Percentiles rank a stretch among this genome's conserved stretches.
Conservation (phyloP, 2,888 invertebrate genomes). For the Poecilus cupreus region DNA sequence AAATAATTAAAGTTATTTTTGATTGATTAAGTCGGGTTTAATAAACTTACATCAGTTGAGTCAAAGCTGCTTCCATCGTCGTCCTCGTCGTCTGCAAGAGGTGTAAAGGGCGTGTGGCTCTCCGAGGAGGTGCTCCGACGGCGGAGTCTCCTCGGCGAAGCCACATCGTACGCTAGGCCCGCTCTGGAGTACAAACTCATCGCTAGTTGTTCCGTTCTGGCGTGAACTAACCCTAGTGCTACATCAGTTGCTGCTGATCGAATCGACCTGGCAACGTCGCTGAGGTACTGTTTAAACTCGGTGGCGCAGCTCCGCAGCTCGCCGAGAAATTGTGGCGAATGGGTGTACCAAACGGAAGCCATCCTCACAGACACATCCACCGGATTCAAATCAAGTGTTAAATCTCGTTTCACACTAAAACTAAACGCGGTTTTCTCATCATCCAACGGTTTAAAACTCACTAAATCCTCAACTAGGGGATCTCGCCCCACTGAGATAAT, state of each 20-base stretch:
- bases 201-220: conserved; percentile 77
- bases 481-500: conserved; percentile 90
- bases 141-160: conserved; percentile 74
- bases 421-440: conserved; percentile 73
- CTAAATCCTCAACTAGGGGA: conserved; percentile 75
- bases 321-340: conserved; percentile 89
- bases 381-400: conserved; percentile 58
- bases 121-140: conserved; percentile 70
- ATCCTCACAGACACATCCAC: conserved; percentile 73
- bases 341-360: conserved; percentile 95
- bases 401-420: conserved; percentile 73
- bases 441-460: not conserved
- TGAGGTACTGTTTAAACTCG: conserved; percentile 92
- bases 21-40: no score
- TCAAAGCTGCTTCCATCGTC: not conserved
- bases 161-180: conserved; percentile 67
- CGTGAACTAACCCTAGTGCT: conserved; percentile 91
- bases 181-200: conserved; percentile 77
- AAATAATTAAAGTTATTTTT: not conserved
- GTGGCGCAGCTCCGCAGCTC: conserved; percentile 92
- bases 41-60: not conserved
- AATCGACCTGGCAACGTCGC: conserved; percentile 89
- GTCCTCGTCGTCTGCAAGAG: conserved; percentile 66
- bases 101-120: conserved; percentile 72
- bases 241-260: conserved; percentile 94